phyloP scores from a whole-genome alignment of 2,113 vertebrate species.

The Microtus ochrogaster region DNA sequence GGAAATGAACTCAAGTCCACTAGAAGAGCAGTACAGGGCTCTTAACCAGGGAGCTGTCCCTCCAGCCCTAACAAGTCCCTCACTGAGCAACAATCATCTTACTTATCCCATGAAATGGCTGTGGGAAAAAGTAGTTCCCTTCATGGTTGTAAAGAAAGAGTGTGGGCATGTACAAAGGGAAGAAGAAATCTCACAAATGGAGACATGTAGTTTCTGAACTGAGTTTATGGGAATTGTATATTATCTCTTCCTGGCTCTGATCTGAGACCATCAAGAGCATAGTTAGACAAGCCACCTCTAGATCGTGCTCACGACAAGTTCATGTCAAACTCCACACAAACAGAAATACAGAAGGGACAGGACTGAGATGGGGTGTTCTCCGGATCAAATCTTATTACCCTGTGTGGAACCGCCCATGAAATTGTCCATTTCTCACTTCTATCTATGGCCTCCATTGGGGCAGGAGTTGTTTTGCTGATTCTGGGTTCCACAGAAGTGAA shows the following conservation, averaged over 20 bases:
- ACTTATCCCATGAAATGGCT: background rate
- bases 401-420: background rate
- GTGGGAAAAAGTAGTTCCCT: background rate
- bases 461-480: background rate
- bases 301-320: background rate
- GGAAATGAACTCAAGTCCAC: background rate
- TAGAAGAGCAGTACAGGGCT: background rate
- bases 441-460: background rate
- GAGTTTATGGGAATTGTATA: background rate
- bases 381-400: background rate
- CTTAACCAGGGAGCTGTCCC: background rate
- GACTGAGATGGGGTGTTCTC: background rate
- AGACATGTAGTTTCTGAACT: background rate
- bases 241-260: background rate
- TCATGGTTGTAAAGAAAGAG: background rate
- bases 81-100: background rate
- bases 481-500: background rate
- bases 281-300: background rate
- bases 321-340: background rate
- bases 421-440: background rate
- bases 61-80: background rate
- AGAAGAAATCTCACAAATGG: background rate
- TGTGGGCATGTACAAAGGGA: fast-evolving
- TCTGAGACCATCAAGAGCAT: background rate
- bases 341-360: background rate